Percentiles rank a stretch among this genome's conserved stretches.
Conservation (phyloP, 1,140 invertebrate genomes). For the Zaprionus africanus region DNA sequence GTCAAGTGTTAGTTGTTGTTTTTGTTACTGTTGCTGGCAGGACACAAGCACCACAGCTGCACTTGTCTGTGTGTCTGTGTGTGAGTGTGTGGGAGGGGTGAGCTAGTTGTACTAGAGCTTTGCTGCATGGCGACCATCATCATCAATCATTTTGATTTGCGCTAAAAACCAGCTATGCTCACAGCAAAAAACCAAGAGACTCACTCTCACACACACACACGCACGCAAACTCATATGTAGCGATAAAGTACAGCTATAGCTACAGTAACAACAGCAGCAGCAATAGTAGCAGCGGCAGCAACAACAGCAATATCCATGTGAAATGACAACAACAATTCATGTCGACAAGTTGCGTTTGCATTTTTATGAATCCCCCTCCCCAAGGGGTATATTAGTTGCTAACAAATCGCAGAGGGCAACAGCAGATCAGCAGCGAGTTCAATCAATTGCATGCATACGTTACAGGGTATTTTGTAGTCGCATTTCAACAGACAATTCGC, state of each 20-base stretch:
- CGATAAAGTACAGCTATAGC: conserved; percentile 60
- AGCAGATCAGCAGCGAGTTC: background rate
- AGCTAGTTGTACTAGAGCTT: conserved; percentile 51
- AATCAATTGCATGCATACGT: background rate
- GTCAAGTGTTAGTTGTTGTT: conserved; percentile 67
- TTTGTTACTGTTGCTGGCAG: conserved; percentile 24
- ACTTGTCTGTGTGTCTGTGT: conserved; percentile 10
- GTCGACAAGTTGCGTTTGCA: conserved; percentile 77
- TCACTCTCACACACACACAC: conserved; percentile 23
- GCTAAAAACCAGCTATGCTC: conserved; percentile 76
- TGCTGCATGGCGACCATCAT: conserved; percentile 66
- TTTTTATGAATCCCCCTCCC: conserved; percentile 37
- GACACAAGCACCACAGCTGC: conserved; percentile 35
- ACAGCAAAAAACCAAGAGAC: conserved; percentile 43
- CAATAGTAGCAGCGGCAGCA: conserved; percentile 32
- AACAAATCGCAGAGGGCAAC: background rate
- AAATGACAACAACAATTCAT: conserved; percentile 81
- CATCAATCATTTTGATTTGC: conserved; percentile 82
- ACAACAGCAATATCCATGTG: conserved; percentile 50
- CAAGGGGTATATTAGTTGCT: background rate
- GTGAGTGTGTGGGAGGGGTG: conserved; percentile 12
- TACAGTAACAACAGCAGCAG: conserved; percentile 44
- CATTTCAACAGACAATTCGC: background rate
- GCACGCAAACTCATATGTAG: conserved; percentile 20
- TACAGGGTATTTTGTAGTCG: conserved; percentile 18